Conservation (phyloP, 2,888 invertebrate genomes). For the Latrodectus hesperus region DNA sequence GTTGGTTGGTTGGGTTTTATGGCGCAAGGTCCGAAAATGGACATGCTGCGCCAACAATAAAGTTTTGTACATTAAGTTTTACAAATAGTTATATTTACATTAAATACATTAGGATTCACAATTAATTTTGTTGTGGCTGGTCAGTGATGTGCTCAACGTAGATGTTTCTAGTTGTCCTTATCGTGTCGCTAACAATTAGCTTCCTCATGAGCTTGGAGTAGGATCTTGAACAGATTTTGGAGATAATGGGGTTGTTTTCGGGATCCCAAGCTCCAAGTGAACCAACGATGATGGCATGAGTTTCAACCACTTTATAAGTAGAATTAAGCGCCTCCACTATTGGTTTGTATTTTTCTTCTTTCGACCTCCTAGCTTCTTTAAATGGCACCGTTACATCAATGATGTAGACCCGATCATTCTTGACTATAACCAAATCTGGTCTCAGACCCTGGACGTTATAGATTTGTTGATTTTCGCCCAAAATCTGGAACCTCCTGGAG, state of each 20-base stretch:
- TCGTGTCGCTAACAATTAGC: background rate
- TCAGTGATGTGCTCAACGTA: background rate
- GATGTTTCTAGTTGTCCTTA: background rate
- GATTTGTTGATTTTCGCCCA: background rate
- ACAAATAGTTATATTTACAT: no score
- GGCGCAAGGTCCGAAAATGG: no score
- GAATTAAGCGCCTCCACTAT: background rate
- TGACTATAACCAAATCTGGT: background rate
- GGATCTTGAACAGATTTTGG: background rate
- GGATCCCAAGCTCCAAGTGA: background rate
- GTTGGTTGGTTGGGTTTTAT: no score
- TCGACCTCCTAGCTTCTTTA: background rate
- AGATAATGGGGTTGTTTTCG: background rate
- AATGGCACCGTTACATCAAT: background rate
- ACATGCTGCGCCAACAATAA: no score
- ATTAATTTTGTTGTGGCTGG: no score
- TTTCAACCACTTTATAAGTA: no score
- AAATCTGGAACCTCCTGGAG: background rate
- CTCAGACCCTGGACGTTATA: background rate
- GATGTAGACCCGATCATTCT: background rate
- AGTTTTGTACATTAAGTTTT: no score
- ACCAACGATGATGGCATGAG: no score
- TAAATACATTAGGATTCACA: no score
- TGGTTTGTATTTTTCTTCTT: background rate
- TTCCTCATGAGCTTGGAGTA: background rate